Evolutionary conservation across 2,797 vertebrate genomes (phyloP).

Genomic region (Fundulus diaphanus): DNA sequence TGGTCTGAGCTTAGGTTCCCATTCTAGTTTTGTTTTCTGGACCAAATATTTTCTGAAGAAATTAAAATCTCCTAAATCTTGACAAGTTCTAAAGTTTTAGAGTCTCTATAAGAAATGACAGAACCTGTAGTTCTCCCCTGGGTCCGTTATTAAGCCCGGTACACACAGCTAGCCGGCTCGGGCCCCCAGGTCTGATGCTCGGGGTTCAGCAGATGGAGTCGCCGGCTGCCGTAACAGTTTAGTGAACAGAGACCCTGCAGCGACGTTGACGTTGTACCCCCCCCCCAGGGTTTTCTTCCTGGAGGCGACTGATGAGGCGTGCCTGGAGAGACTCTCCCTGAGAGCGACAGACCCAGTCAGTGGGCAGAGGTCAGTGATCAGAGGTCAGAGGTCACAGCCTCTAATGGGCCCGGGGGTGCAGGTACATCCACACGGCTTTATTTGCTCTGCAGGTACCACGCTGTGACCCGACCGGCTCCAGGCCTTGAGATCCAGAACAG

Average conservation of each 20-base stretch:
- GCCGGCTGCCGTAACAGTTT: too few species aligned
- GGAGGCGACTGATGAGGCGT: slow-evolving; percentile 82
- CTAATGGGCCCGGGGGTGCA: neutral
- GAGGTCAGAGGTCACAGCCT: neutral
- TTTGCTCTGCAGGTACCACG: slow-evolving; percentile 83
- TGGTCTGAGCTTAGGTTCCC: neutral
- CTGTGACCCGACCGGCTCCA: slow-evolving; percentile 82
- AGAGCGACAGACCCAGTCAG: slow-evolving; percentile 85
- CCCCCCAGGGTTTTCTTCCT: slow-evolving; percentile 89
- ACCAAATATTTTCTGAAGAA: too few species aligned
- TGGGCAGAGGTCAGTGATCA: slow-evolving; percentile 85
- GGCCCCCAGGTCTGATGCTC: too few species aligned
- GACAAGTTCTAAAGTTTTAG: too few species aligned
- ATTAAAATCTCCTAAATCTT: too few species aligned
- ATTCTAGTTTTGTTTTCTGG: neutral
- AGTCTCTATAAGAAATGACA: too few species aligned
- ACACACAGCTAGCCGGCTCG: too few species aligned
- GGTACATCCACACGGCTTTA: neutral
- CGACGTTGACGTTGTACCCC: too few species aligned
- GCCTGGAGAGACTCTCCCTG: slow-evolving; percentile 85
- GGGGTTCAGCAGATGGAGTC: too few species aligned
- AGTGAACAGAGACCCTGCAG: too few species aligned
- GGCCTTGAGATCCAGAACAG: slow-evolving; percentile 78
- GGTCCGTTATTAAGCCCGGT: too few species aligned
- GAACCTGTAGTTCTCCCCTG: neutral